Evolutionary conservation across 2,888 invertebrate genomes (phyloP).

Genomic region (Argyra leucocephala): DNA sequence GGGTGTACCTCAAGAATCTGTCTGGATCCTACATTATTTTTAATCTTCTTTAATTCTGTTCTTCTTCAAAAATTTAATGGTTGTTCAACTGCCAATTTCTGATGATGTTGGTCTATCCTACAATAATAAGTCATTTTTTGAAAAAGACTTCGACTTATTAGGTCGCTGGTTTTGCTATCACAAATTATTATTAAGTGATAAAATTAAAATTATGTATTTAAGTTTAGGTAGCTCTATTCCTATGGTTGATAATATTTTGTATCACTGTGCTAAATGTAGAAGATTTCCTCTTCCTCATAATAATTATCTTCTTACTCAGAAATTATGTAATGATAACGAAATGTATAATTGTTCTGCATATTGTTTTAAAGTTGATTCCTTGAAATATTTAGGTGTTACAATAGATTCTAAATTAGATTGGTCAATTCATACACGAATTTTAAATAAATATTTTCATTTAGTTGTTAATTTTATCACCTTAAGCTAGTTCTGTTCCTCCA

Average conservation of each 20-base stretch:
- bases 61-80: neutral
- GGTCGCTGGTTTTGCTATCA: slow-evolving; percentile 9
- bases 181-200: neutral
- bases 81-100: no score
- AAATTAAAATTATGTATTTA: slow-evolving; percentile 13
- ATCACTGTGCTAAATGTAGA: slow-evolving; percentile 8
- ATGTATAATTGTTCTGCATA: neutral
- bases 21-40: slow-evolving; percentile 9
- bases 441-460: neutral
- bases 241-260: neutral
- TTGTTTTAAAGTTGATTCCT: slow-evolving; percentile 8
- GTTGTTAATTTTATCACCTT: neutral
- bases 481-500: neutral
- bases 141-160: no score
- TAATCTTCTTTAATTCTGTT: neutral
- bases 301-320: slow-evolving; percentile 7
- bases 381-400: slow-evolving; percentile 2
- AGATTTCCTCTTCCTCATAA: slow-evolving; percentile 9
- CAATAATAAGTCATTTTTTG: no score
- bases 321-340: neutral
- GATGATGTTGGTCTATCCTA: slow-evolving; percentile 12
- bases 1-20: slow-evolving; percentile 9
- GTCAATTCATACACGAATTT: neutral
- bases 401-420: neutral
- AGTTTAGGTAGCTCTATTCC: neutral